Base-by-base conservation (phyloP, 1,140 invertebrate genomes). In the Ips typographus region DNA sequence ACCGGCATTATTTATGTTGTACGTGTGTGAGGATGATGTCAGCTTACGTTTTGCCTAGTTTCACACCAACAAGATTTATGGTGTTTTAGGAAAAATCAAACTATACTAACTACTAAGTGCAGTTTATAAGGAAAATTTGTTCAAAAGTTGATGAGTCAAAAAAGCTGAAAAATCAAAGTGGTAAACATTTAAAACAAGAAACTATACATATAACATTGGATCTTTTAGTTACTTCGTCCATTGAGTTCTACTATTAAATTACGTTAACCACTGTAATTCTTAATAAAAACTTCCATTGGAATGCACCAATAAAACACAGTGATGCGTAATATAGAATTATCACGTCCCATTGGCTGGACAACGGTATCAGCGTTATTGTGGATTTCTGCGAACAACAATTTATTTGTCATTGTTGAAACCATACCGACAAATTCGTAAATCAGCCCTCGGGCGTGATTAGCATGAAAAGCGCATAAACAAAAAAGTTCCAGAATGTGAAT, bases 391-490 rank as follows among this genome's bases (percentile, higher is more conserved):
- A 70, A 65, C 40, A 65, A 71, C 69, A 65, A 68, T 68, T 72
- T 68, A 69, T 72, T 69, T 69, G 71, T 72, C 71, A 65, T 72
- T 68, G 67, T 40, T 60, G 58, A 72, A 74, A 65, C 68, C 65
- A 65, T 71, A 68, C 71, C 73, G 73, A 74, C 73, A 72, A 74
- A 74, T 52, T 41, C 67, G 72, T 73, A 73, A 73, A 70, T 74
- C 73, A 69, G 59, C 8, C 22, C 22, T 38, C 7, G 53, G 36
- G 6, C 51, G 47, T 58, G 65, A 76, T 76, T 76, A 74, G 70
- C 75, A 76, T 76, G 75, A 75, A 71, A 76, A 70, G 61, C 70
- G 42, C 71, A 75, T 76, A 76, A 76, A 76, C 73, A 76, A 76
- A 76, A 75, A 76, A 76, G 70, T 76, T 76, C 60, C 63, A 72